Base-by-base conservation (phyloP, 1,140 invertebrate genomes). In the Drosophila ohnishii region DNA sequence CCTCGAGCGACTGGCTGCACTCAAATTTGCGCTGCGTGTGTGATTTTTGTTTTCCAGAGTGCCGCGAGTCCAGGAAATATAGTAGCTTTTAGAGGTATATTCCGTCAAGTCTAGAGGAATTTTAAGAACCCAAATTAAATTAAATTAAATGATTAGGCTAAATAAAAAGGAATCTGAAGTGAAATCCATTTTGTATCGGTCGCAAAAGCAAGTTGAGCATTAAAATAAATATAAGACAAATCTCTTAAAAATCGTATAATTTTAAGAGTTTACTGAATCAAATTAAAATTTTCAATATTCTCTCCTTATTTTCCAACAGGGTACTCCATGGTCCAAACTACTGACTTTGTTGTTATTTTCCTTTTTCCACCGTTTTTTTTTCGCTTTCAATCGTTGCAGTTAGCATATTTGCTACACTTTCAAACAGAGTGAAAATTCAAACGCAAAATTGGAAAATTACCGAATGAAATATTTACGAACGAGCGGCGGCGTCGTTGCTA, bases 391-490 rank as follows among this genome's bases (percentile, higher is more conserved):
- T 55, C 51, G 51, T 30, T 69, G 64, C 53, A 44, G 39, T 40
- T 53, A 74, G 57, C 61, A 78, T 77, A 73, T 73, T 73, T 78
- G 56, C 55, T 48, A 78, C 67, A 69, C 62, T 78, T 77, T 78
- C 45, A 78, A 28, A 42, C 63, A 42, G 51, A 76, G 60, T 77
- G 63, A 66, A 82, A 81, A 60, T 16, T 50, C 35, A n/a, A 53
- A 47, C 42, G 60, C 59, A 78, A 75, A 75, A 75, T 60, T 66
- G 37, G 32, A 40, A 60, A 76, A 86, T 85, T 80, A 75, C 67
- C 47, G 22, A 69, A 78, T 82, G 69, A 66, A 86, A 69, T 80
- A 72, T 77, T 45, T 37, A 69, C 71, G 59, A 39, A 72, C 42
- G 51, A 50, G 32, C 37, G 51, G 32, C 14, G 30, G 19, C 19